Percentiles rank a stretch among this genome's conserved stretches.
These are phyloP conservation scores for Malthinus seriepunctatus DNA, from an alignment of 2,888 invertebrate species.

Conservation along the genomic window DNA sequence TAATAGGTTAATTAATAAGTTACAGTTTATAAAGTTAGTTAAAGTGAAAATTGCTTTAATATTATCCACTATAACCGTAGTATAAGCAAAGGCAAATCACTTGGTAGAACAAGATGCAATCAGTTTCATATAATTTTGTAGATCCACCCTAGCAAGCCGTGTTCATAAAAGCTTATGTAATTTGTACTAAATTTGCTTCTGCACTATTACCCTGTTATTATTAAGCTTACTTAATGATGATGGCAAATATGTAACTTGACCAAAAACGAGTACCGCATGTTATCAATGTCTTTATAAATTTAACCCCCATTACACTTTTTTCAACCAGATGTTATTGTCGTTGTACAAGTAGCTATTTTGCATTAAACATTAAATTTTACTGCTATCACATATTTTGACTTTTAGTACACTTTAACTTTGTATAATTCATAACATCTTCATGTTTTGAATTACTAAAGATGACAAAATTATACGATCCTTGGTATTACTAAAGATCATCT, in stretches of 20 bases:
- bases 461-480: no score
- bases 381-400: not conserved
- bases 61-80: no score
- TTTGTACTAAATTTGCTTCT: conserved; percentile 14
- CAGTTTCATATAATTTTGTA: conserved; percentile 10
- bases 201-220: conserved; percentile 15
- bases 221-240: conserved; percentile 17
- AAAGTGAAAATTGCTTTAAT: no score
- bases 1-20: no score
- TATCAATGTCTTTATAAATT: not conserved
- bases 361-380: not conserved
- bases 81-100: not conserved
- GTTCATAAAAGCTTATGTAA: conserved; percentile 18
- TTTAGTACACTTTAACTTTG: not conserved
- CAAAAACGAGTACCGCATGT: conserved; percentile 9
- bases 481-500: no score
- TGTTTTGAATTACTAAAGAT: no score
- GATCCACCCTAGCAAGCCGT: conserved; percentile 10
- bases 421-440: no score
- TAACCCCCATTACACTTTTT: no score
- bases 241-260: conserved; percentile 11
- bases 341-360: no score
- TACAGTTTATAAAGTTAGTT: no score
- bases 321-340: not conserved
- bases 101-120: conserved; percentile 12